Conservation (phyloP, 92 coral and sea anemone species). For the Phenganax stokvisi region DNA sequence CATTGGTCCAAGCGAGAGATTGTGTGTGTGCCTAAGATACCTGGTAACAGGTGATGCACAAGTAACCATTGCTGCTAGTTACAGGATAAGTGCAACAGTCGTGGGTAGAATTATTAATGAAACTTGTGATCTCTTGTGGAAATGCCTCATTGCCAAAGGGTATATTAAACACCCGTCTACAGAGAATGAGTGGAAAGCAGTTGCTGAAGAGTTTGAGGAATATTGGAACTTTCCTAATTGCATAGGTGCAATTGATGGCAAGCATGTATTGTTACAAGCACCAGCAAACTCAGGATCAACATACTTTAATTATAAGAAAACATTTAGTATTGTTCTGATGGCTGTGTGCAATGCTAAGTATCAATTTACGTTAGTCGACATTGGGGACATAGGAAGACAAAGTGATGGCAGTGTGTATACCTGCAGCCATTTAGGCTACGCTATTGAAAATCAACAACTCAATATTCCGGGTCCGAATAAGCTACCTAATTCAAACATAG, state of each 20-base stretch:
- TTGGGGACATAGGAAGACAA: conserved; percentile 25
- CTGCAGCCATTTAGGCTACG: conserved; percentile 31
- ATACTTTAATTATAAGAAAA: background rate
- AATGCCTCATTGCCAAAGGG: background rate
- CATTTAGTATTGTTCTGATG: conserved; percentile 25
- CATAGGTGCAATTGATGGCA: background rate
- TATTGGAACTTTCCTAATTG: conserved; percentile 11
- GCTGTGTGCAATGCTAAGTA: conserved; percentile 12
- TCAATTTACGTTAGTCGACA: conserved; percentile 10
- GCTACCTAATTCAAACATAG: conserved; percentile 33
- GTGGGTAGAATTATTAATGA: conserved; percentile 33
- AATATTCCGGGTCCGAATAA: conserved; percentile 26
- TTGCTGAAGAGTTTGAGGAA: background rate
- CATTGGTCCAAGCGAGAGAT: conserved; percentile 29
- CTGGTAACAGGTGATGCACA: conserved; percentile 38
- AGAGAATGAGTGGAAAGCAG: background rate
- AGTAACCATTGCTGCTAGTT: conserved; percentile 38
- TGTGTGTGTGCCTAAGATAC: conserved; percentile 33
- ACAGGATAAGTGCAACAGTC: conserved; percentile 35
- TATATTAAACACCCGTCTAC: background rate
- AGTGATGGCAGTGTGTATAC: conserved; percentile 31
- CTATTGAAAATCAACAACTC: conserved; percentile 36
- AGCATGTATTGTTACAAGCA: background rate
- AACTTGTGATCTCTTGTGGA: conserved; percentile 17
- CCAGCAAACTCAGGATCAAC: conserved; percentile 1